Evolutionary conservation across 1,140 invertebrate species (phyloP), one percentile per base, ranked within the genome.

Genomic region (Calephelis nemesis): DNA sequence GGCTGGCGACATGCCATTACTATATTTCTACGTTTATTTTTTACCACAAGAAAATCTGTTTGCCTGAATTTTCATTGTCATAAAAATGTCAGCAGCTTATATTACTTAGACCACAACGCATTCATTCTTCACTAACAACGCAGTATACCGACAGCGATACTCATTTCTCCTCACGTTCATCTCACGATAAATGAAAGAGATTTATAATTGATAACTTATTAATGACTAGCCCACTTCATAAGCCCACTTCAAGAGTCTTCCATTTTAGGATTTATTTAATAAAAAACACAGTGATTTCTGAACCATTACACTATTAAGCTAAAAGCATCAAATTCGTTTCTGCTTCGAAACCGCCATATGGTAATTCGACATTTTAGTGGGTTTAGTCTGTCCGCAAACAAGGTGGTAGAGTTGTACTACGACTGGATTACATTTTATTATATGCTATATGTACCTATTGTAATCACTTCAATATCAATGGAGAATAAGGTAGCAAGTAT

Each of bases 201-300:
- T 76, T 74, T 71, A 81, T 81, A 78, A 81, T 75, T 76, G 73
- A 75, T 78, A 74, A 62, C 68, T 72, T 71, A 74, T 78, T 74
- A 74, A 73, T 73, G 62, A 73, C 71, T 73, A 76, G 74, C 71
- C 69, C 62, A 73, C 69, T 74, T 77, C 67, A 63, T 69, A 69
- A 74, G 47, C n/a, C 40, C 5, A 19, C 40, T 19, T 58, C 40
- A 30, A 11, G 54, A 39, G 42, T 60, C 30, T 40, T 40, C 54
- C 54, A 39, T 40, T 40, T 60, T 7, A 40, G 54, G 54, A 58
- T 39, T 58, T 58, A 58, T 58, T 58, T 58, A 39, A 19, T 10
- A 30, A 15, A 58, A 58, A 2, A 52, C 7, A 52, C 19, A 11
- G 15, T 12, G 52, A 19, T 58, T 58, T 58, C 52, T 58, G 30